Base-by-base conservation (phyloP, 1,140 invertebrate species). In the Onthophagus taurus region DNA sequence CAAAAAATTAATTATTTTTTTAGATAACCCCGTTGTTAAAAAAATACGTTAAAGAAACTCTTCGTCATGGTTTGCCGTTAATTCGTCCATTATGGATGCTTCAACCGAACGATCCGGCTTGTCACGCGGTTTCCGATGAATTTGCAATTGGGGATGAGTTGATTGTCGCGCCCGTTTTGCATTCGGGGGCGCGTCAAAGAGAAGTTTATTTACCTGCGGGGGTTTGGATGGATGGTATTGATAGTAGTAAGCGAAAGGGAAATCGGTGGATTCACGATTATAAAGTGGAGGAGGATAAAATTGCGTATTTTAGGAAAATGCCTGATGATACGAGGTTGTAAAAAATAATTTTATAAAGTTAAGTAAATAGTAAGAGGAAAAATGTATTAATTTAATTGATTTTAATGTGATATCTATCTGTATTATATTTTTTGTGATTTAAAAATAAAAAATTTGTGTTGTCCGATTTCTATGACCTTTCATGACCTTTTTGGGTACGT, bases 81-180 rank as follows among this genome's bases (percentile, higher is more conserved):
- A 81, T 95, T 21, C 69, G 90, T 1, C 92, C 92, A 0, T 66
- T 97, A 11, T 96, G 92, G 90, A 89, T 94, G 85, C 68, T 90
- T 19, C 82, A 88, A 44, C 85, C 88, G 0, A 71, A 78, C 0
- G 90, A 95, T 67, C 66, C 76, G 0, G 77, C 81, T 0, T 86
- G 88, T 33, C 77, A 86, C 19, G 73, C 74, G 0, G 81, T 91
- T 2, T 76, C 77, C 24, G 89, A 93, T 54, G 85, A 97, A 60
- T 97, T 96, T 67, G 81, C 86, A 0, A 75, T 97, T 0, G 92
- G 93, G 0, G 81, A 92, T 50, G 85, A 92, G 54, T 68, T 95
- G 0, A 83, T 97, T 9, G 91, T 96, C 0, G 93, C 93, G 0
- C 92, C 92, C 0, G 78, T 97, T 23, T 59, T 96, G 3, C 71